These are phyloP conservation scores for Timandra comae DNA, from an alignment of 2,888 invertebrate genomes.

Conservation along the genomic window DNA sequence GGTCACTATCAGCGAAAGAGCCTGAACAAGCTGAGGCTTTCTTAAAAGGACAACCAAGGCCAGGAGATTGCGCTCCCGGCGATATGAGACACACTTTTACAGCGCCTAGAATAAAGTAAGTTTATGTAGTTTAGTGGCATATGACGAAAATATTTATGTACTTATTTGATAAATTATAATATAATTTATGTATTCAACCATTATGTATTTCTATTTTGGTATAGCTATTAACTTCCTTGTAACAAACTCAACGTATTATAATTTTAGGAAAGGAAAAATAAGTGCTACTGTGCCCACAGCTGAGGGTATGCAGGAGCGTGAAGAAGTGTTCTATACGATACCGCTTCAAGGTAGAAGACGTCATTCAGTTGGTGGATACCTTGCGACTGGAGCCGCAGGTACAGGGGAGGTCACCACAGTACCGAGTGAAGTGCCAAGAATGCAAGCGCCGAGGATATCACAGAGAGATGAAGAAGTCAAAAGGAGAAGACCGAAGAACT, in stretches of 20 bases:
- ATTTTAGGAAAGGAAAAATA: conserved; percentile 60
- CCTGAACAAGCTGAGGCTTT: conserved; percentile 81
- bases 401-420: conserved; percentile 64
- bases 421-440: conserved; percentile 73
- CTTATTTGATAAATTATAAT: too few species aligned
- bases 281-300: conserved; percentile 53
- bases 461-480: conserved; percentile 56
- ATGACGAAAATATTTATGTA: too few species aligned
- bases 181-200: too few species aligned
- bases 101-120: conserved; percentile 66
- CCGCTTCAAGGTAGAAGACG: conserved; percentile 71
- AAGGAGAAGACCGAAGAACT: conserved; percentile 61
- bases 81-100: conserved; percentile 68
- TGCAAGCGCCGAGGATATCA: conserved; percentile 66
- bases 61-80: conserved; percentile 80
- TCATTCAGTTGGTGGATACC: conserved; percentile 82
- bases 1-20: conserved; percentile 81
- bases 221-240: too few species aligned
- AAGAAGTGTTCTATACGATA: conserved; percentile 79
- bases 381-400: conserved; percentile 61
- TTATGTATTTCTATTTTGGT: too few species aligned
- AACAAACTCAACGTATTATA: too few species aligned
- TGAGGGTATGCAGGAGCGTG: conserved; percentile 65
- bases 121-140: too few species aligned
- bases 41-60: conserved; percentile 81